A percentile compares a stretch with the other conserved stretches of the same genome.
phyloP scores from a whole-genome alignment of 2,113 vertebrate genomes.

The Phrynosoma platyrhinos region DNA sequence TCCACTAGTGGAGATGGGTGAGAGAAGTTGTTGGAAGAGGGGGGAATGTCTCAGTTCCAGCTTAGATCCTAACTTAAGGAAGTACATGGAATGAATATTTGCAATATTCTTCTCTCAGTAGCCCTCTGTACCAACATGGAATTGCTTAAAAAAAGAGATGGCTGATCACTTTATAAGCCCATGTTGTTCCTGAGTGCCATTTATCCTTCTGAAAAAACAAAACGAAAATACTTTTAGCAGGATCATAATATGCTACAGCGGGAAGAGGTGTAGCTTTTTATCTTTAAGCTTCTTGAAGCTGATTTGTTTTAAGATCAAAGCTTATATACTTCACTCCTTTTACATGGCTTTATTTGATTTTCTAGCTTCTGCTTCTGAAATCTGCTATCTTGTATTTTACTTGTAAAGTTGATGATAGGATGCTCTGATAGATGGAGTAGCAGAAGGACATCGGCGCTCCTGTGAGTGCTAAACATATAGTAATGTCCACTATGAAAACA shows the following conservation, averaged over 20 bases:
- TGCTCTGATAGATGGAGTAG: background rate
- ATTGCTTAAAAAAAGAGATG: no score
- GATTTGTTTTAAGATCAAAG: background rate
- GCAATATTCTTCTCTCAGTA: background rate
- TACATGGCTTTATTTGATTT: background rate
- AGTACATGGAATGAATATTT: background rate
- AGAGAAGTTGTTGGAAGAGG: background rate
- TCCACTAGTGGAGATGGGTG: background rate
- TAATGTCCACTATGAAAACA: conserved; percentile 30
- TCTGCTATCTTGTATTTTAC: background rate
- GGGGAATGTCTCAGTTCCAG: background rate
- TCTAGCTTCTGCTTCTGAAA: background rate
- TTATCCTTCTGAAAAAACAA: background rate
- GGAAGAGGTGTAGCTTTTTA: background rate
- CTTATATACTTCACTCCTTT: background rate
- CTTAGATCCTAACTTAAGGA: background rate
- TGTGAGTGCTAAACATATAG: conserved; percentile 37
- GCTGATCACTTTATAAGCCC: no score
- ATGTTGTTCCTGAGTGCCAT: background rate
- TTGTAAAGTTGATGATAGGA: background rate
- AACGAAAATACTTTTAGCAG: background rate
- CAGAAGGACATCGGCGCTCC: conserved; percentile 24
- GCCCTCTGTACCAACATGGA: background rate
- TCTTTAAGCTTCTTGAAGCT: background rate
- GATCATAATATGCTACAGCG: background rate